Conservation (phyloP, 2,797 vertebrate genomes). For the Galago senegalensis region DNA sequence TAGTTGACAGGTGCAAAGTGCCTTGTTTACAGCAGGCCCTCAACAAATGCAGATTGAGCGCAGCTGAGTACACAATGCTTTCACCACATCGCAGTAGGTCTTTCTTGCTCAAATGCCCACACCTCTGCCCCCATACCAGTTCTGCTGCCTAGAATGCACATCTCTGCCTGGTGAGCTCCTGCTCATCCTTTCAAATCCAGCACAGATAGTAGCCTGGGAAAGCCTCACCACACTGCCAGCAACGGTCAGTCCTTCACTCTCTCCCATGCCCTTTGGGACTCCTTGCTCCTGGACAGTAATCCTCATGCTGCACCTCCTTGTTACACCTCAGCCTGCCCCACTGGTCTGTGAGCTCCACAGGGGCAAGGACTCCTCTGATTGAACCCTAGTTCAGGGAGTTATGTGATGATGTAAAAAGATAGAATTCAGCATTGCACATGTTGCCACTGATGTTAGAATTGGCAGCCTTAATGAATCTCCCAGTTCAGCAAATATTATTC, state of each 20-base stretch:
- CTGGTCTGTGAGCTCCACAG: not conserved
- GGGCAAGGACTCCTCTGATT: not conserved
- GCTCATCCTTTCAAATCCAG: not conserved
- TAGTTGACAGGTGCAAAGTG: not conserved
- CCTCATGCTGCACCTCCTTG: not conserved
- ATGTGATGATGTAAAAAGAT: not conserved
- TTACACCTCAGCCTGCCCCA: not conserved
- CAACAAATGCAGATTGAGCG: not conserved
- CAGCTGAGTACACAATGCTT: not conserved
- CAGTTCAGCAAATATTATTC: not conserved
- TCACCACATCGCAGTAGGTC: not conserved
- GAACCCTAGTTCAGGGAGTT: not conserved
- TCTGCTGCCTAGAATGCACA: not conserved
- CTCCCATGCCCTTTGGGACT: not conserved
- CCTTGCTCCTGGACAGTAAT: not conserved
- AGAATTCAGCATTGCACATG: not conserved
- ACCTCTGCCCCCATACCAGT: not conserved
- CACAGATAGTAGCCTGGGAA: not conserved
- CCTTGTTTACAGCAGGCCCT: not conserved
- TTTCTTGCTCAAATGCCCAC: not conserved
- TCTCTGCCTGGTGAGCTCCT: conserved; percentile 20
- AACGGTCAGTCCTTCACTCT: not conserved
- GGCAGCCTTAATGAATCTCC: not conserved
- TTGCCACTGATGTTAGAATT: conserved; percentile 16
- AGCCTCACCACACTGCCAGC: not conserved